phyloP scores from a whole-genome alignment of 2,113 vertebrate genomes.

The Puma concolor region DNA sequence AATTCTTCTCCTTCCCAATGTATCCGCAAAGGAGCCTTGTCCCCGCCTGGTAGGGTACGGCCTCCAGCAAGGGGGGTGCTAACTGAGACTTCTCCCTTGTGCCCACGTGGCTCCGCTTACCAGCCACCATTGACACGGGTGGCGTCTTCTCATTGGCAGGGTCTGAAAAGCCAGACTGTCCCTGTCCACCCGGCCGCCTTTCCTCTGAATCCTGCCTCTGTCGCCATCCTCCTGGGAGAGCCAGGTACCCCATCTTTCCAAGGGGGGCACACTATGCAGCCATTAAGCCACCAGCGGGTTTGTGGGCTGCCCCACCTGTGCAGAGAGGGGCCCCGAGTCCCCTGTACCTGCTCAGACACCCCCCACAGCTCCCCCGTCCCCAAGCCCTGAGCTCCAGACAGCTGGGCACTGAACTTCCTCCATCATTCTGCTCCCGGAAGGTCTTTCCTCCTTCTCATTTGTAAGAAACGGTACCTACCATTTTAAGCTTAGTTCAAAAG shows the following conservation, averaged over 20 bases:
- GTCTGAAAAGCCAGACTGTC: not conserved
- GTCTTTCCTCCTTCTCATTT: not conserved
- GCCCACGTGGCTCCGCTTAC: rapidly evolving
- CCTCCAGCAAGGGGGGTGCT: not conserved
- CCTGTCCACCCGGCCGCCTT: rapidly evolving
- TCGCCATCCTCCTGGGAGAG: not conserved
- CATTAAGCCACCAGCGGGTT: rapidly evolving
- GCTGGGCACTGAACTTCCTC: not conserved
- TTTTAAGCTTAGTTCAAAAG: not conserved
- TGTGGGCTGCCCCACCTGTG: not conserved
- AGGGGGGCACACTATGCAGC: not conserved
- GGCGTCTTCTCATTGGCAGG: no score
- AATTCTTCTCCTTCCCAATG: rapidly evolving
- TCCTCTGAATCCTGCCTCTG: not conserved
- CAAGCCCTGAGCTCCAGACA: not conserved
- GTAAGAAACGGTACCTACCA: rapidly evolving
- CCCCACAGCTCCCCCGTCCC: not conserved
- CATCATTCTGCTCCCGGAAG: rapidly evolving
- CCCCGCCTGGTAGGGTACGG: rapidly evolving
- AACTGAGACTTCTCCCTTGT: rapidly evolving
- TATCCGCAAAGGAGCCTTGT: rapidly evolving
- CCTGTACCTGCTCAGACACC: not conserved
- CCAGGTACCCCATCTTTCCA: not conserved
- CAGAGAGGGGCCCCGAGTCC: rapidly evolving
- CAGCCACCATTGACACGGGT: rapidly evolving